Conservation (phyloP, 53 echinoderm and acorn worm species). For the Astropecten irregularis region DNA sequence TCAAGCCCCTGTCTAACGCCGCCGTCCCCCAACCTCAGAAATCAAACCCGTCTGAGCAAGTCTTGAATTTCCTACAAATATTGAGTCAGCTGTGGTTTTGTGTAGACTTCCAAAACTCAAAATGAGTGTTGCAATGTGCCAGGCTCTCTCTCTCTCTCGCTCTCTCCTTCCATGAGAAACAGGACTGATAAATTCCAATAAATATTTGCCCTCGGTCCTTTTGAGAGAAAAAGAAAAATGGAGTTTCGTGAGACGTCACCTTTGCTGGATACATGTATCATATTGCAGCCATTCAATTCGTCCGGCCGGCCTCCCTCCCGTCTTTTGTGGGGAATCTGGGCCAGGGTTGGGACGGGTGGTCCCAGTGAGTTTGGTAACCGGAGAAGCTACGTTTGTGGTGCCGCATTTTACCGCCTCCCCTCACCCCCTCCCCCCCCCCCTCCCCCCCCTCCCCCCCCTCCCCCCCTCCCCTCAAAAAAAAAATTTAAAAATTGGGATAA, state of each 20-base stretch:
- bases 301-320: no score
- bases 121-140: neutral
- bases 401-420: neutral
- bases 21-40: no score
- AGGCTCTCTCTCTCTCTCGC: neutral
- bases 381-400: neutral
- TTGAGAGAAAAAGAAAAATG: no score
- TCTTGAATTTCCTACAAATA: conserved; percentile 5
- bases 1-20: no score
- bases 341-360: neutral
- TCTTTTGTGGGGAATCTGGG: conserved; percentile 24
- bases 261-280: conserved; percentile 47
- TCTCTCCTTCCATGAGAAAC: neutral
- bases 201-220: conserved; percentile 31
- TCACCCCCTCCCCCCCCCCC: no score
- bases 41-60: no score
- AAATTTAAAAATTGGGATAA: conserved; percentile 27
- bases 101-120: no score
- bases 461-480: neutral
- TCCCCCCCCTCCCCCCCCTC: no score
- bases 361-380: neutral
- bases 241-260: neutral
- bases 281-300: conserved; percentile 19
- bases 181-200: neutral
- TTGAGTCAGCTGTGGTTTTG: conserved; percentile 5